Evolutionary conservation across 2,797 vertebrate species (phyloP).

Genomic region (Muraenolepis orangiensis): DNA sequence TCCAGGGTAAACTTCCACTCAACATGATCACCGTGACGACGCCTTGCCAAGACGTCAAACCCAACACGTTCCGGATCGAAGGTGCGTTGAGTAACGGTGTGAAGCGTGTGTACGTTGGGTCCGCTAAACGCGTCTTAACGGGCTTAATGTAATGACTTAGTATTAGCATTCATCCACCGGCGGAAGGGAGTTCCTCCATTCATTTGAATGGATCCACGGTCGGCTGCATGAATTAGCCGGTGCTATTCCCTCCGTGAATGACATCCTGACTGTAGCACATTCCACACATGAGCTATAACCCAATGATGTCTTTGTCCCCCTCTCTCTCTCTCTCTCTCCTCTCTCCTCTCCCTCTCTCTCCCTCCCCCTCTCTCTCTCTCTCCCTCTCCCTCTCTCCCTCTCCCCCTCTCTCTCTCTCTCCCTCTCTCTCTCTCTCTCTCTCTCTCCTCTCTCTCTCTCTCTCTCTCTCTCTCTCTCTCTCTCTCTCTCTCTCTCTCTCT

Average conservation of each 20-base stretch:
- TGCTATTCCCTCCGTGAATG: slow-evolving; percentile 60
- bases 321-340: slow-evolving; percentile 31
- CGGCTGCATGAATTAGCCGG: slow-evolving; percentile 61
- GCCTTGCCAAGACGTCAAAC: slow-evolving; percentile 85
- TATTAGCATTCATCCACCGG: not conserved
- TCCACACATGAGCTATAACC: slow-evolving; percentile 61
- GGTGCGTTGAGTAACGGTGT: slow-evolving; percentile 64
- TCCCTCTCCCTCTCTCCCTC: slow-evolving; percentile 37
- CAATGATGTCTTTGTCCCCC: slow-evolving; percentile 58
- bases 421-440: slow-evolving; percentile 32
- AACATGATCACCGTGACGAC: slow-evolving; percentile 87
- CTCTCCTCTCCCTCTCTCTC: slow-evolving; percentile 20
- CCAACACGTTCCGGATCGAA: slow-evolving; percentile 90
- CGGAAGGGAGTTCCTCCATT: not conserved
- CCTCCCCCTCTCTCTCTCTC: slow-evolving; percentile 33
- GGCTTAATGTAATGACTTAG: no score
- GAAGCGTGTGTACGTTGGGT: not conserved
- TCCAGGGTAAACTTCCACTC: slow-evolving; percentile 91
- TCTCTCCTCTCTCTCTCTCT: slow-evolving; percentile 20
- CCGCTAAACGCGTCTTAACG: not conserved
- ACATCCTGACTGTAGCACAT: slow-evolving; percentile 59
- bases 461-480: slow-evolving; percentile 49
- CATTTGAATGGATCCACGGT: slow-evolving; percentile 39
- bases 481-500: slow-evolving; percentile 33
- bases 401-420: slow-evolving; percentile 37